Evolutionary conservation across 2,888 invertebrate species (phyloP), one percentile per base, ranked within the genome.

Genomic region (Drosophila mercatorum): DNA sequence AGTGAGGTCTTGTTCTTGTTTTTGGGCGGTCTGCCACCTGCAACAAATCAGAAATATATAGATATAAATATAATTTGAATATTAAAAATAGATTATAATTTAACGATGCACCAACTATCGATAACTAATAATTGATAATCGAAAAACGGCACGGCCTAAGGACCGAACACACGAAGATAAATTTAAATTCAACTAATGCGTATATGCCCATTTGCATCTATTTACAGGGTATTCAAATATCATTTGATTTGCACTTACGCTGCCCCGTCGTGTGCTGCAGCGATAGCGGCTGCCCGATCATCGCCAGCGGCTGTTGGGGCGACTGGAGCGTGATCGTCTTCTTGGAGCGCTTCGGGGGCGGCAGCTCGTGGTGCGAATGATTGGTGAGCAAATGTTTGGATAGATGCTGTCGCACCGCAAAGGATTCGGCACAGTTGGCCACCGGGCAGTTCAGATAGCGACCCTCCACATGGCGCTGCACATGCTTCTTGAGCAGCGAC

Each of bases 391-490:
- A 90, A 80, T 93, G 93, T 86, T 93, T 93, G 58, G 92, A 92
- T 73, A 93, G 90, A 89, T 93, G 93, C 86, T 93, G 92, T 72
- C 93, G 93, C 64, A 93, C 92, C 31, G 93, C 92, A 82, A 93
- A 93, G 41, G 93, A 92, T 86, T 93, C 92, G 73, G 90, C 91
- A 76, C 93, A 93, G 83, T 91, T 92, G 72, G 91, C 87, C 80
- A 93, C 92, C 78, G 93, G 92, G 75, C 93, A 93, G 75, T 91
- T 91, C 67, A 93, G 85, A 71, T 93, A 93, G 75, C 93, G 91
- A 52, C 93, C 93, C 88, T 93, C 93, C 69, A 93, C 92, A 86
- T 93, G 93, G 51, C 92, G 91, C 75, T 93, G 93, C 28, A 93
- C 92, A 73, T 93, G 93, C 78, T 93, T 93, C 81, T 93, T 93